phyloP scores from a whole-genome alignment of 2,888 invertebrate genomes.

The Dicycla oo region DNA sequence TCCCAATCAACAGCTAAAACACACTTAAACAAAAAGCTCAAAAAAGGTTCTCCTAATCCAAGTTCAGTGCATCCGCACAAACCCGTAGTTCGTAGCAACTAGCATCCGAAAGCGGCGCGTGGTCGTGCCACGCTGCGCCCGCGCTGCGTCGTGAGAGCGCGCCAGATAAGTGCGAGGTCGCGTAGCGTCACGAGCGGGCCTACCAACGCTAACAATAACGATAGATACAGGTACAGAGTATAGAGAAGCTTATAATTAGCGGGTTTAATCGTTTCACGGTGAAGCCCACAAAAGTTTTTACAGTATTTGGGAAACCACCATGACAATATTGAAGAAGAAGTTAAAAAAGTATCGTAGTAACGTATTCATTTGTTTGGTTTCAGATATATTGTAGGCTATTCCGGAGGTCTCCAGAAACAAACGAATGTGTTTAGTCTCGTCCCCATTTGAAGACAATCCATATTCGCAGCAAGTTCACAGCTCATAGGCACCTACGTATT shows the following conservation, averaged over 20 bases:
- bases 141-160: constrained; percentile 86
- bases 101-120: constrained; percentile 67
- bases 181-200: constrained; percentile 81
- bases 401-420: neutral
- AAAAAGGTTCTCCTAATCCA: constrained; percentile 38
- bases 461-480: no score
- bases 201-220: constrained; percentile 62
- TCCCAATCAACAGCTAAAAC: neutral
- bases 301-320: neutral
- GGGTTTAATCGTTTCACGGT: constrained; percentile 29
- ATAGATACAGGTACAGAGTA: constrained; percentile 38
- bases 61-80: constrained; percentile 64
- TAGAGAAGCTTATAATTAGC: constrained; percentile 46
- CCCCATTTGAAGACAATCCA: neutral
- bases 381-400: no score
- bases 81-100: constrained; percentile 75
- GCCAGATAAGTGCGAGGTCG: constrained; percentile 88
- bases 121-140: constrained; percentile 81
- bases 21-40: neutral
- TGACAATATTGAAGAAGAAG: neutral
- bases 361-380: neutral
- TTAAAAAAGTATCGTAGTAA: neutral
- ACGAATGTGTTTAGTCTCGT: neutral
- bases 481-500: no score
- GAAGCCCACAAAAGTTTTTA: neutral